phyloP scores from a whole-genome alignment of 2,113 vertebrate genomes.

The Dromaius novaehollandiae region DNA sequence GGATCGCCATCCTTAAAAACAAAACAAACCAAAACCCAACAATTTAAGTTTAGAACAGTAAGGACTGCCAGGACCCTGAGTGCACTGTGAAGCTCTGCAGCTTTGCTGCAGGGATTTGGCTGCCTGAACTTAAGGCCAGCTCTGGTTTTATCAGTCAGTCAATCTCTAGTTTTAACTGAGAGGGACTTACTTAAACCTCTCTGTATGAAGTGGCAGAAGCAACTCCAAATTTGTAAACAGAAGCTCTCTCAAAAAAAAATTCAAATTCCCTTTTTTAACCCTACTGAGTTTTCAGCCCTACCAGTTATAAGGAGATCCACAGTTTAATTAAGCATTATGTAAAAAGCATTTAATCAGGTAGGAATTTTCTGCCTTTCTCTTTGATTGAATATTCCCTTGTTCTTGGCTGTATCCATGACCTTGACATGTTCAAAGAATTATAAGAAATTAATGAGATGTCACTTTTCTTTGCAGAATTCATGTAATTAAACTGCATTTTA shows the following conservation, averaged over 20 bases:
- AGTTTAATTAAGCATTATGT: not conserved
- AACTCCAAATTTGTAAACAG: not conserved
- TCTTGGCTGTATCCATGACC: not conserved
- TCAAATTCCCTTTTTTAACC: not conserved
- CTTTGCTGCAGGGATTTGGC: not conserved
- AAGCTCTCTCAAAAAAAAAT: not conserved
- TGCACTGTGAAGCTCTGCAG: not conserved
- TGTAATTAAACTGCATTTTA: not conserved
- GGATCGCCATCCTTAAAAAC: not conserved
- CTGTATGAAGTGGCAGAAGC: not conserved
- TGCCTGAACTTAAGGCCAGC: not conserved
- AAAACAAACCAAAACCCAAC: not conserved
- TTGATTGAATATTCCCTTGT: not conserved
- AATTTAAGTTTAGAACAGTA: not conserved
- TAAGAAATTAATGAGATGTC: not conserved
- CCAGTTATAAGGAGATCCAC: not conserved
- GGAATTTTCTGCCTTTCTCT: not conserved
- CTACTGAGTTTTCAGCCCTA: not conserved
- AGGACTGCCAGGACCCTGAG: rapidly evolving
- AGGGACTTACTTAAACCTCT: not conserved
- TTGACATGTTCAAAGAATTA: not conserved
- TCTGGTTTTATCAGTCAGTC: not conserved
- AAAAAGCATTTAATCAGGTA: not conserved
- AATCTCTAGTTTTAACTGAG: not conserved
- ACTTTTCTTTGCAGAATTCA: not conserved